Conservation (phyloP, 2,113 vertebrate genomes). For the Nipponia nippon region DNA sequence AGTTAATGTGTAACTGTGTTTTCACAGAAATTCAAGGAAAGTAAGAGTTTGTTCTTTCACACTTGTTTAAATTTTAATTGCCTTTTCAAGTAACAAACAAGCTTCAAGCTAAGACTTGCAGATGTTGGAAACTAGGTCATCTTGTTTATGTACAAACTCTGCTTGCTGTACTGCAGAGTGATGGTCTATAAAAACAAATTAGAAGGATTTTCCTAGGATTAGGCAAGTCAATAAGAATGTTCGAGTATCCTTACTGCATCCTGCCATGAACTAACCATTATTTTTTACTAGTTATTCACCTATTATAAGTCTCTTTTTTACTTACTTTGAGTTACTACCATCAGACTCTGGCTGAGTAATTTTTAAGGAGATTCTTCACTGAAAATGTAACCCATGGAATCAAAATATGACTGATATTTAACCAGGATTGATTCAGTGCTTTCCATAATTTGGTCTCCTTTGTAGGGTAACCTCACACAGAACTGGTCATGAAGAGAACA, state of each 20-base stretch:
- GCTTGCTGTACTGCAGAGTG: not conserved
- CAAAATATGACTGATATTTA: not conserved
- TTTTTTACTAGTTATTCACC: not conserved
- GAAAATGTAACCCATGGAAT: not conserved
- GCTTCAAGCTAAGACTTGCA: conserved; percentile 65
- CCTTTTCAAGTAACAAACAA: conserved; percentile 66
- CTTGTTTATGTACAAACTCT: conserved; percentile 34
- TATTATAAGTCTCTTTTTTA: not conserved
- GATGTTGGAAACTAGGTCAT: conserved; percentile 71
- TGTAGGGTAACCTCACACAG: not conserved
- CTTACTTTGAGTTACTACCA: not conserved
- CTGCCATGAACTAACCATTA: not conserved
- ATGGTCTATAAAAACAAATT: conserved; percentile 29
- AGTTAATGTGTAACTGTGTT: conserved; percentile 22
- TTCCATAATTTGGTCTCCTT: not conserved
- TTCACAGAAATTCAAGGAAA: conserved; percentile 34
- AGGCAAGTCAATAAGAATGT: conserved; percentile 8
- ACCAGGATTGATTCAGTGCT: not conserved
- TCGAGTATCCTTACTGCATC: not conserved
- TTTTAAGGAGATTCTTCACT: not conserved
- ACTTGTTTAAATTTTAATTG: conserved; percentile 77
- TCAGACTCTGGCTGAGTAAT: not conserved
- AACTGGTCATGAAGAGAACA: not conserved
- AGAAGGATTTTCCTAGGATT: not conserved
- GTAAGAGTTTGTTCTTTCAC: conserved; percentile 48